phyloP scores from a whole-genome alignment of 1,140 invertebrate species.

The Heterodera carotae region DNA sequence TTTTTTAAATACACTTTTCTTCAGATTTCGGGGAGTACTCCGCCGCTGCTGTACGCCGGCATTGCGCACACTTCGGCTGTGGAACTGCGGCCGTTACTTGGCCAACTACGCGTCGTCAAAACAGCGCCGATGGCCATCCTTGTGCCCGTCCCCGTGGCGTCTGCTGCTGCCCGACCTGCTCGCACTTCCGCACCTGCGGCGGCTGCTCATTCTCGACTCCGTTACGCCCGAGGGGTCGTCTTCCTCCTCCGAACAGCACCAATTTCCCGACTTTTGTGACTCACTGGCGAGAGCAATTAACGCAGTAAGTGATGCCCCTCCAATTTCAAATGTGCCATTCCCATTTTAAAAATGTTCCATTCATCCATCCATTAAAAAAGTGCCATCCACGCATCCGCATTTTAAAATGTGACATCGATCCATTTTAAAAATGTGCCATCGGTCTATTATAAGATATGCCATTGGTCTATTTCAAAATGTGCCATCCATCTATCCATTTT shows the following conservation, averaged over 20 bases:
- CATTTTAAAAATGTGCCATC: too few species aligned
- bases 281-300: conserved; percentile 30
- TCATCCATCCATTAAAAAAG: too few species aligned
- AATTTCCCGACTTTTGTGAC: conserved; percentile 32
- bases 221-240: background rate
- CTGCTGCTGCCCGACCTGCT: conserved; percentile 42
- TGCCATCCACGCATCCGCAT: too few species aligned
- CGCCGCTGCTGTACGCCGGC: conserved; percentile 5
- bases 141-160: conserved; percentile 16
- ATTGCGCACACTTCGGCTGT: conserved; percentile 38
- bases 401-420: too few species aligned
- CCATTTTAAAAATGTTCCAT: too few species aligned
- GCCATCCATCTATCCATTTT: too few species aligned
- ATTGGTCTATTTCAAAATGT: too few species aligned
- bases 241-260: conserved; percentile 8
- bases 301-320: background rate
- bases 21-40: conserved; percentile 1
- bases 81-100: conserved; percentile 46
- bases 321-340: too few species aligned
- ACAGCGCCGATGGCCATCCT: background rate
- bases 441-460: too few species aligned
- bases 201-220: conserved; percentile 42
- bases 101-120: conserved; percentile 37
- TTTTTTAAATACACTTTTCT: too few species aligned
- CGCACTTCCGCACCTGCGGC: conserved; percentile 27